Conservation (phyloP, 2,113 vertebrate genomes). For the Gorsachius goisagi region DNA sequence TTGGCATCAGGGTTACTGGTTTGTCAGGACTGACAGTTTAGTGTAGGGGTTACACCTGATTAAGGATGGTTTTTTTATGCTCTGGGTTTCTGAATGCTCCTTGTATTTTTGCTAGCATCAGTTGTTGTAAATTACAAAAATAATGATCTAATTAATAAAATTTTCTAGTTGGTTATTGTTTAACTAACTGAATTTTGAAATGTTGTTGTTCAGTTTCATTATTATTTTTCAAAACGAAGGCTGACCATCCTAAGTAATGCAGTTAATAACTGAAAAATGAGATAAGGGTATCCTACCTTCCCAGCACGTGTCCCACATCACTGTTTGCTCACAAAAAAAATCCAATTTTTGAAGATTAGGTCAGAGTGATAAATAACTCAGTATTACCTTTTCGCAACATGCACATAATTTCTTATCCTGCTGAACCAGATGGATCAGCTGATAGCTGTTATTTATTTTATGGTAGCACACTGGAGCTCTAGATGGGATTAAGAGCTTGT, state of each 20-base stretch:
- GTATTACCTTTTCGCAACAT: background rate
- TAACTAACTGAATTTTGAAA: background rate
- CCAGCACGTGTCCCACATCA: background rate
- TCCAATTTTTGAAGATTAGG: conserved; percentile 11
- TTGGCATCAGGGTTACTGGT: background rate
- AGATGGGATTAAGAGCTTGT: conserved; percentile 52
- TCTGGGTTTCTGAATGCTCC: background rate
- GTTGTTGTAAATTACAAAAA: background rate
- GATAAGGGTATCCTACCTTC: background rate
- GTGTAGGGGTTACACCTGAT: background rate
- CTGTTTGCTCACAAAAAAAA: background rate
- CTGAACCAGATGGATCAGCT: conserved; percentile 26
- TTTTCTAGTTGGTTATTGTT: background rate
- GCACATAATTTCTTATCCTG: conserved; percentile 20
- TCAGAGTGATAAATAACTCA: conserved; percentile 18
- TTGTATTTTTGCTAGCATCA: background rate
- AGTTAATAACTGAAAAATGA: background rate
- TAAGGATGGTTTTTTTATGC: background rate
- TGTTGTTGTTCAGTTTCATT: background rate
- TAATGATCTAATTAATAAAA: background rate
- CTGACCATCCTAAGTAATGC: background rate
- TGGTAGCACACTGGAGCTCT: background rate
- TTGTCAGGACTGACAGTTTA: background rate
- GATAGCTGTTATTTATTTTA: conserved; percentile 46
- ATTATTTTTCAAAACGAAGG: background rate